Evolutionary conservation across 2,113 vertebrate species (phyloP).

Genomic region (Gambusia holbrooki): DNA sequence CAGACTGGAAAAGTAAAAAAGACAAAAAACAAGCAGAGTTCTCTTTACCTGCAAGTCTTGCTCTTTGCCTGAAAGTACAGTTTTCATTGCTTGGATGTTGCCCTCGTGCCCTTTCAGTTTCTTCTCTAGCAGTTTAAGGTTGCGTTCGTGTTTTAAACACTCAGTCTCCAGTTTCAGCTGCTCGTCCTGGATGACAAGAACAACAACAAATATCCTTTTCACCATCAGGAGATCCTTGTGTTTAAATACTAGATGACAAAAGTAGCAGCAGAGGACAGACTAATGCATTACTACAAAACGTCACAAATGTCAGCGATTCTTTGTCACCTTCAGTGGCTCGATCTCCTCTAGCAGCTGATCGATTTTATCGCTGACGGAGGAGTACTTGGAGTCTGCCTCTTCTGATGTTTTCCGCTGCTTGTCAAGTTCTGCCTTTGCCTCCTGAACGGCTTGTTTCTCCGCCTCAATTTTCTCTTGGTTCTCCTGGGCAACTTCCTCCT

Average conservation of each 20-base stretch:
- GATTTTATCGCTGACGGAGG: conserved; percentile 27
- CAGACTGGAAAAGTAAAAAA: background rate
- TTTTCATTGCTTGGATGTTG: conserved; percentile 40
- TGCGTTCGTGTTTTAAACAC: conserved; percentile 24
- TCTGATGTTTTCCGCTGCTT: conserved; percentile 7
- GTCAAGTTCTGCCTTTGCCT: conserved; percentile 39
- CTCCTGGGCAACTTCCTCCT: conserved; percentile 55
- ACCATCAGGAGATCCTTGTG: background rate
- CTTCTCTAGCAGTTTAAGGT: conserved; percentile 36
- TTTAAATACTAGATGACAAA: background rate
- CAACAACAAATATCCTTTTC: background rate
- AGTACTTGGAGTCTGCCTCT: conserved; percentile 26
- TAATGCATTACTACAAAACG: background rate
- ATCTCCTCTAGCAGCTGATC: conserved; percentile 53
- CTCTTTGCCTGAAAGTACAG: conserved; percentile 32
- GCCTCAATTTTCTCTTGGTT: conserved; percentile 41
- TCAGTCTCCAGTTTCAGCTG: conserved; percentile 52
- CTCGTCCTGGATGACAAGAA: conserved; percentile 41
- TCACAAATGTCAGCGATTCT: background rate
- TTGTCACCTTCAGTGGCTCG: conserved; percentile 43
- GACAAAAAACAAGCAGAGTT: background rate
- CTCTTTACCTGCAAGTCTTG: conserved; percentile 44
- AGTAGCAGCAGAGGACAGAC: background rate
- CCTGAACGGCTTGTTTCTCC: conserved; percentile 29
- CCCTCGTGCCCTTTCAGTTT: conserved; percentile 33